Evolutionary conservation across 2,797 vertebrate genomes (phyloP), one percentile per base, ranked within the genome.

Genomic region (Rhadinocentrus ornatus): DNA sequence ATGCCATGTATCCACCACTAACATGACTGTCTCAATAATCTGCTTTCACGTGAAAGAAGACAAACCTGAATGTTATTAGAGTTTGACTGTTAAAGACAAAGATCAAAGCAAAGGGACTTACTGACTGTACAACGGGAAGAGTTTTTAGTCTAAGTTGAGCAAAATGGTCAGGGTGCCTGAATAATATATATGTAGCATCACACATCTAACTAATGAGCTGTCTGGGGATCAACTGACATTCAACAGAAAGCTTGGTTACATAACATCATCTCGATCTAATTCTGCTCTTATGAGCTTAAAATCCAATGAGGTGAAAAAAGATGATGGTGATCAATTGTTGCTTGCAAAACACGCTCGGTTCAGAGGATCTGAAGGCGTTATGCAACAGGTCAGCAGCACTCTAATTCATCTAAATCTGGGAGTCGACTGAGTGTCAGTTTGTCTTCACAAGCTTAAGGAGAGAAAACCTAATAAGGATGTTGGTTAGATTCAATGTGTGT

Each of bases 131-230:
- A 66, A 9, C 54, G 46, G 35, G 39, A 35, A 24, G 16, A 1
- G 32, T 64, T 56, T 73, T 37, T n/a, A 4, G 34, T 5, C 29
- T n/a, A 62, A 24, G 53, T 16, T 16, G 27, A 7, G 15, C 29
- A 7, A 9, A 57, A 77, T 11, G 24, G 24, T 60, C 64, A 39
- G 37, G 65, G 53, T 79, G 75, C 62, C 54, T 74, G 69, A 78
- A 63, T 66, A 74, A 80, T 67, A 74, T 53, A 71, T 54, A 79
- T 81, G 62, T 54, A 56, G 67, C 66, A 58, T 53, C 67, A 76
- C 72, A 66, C 71, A 73, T 79, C 71, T 72, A 58, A 71, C 79
- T 89, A 91, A 92, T 88, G 85, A 88, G 80, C 82, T 84, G 82
- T 81, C 84, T 15, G 46, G 84, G 85, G 86, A 87, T 58, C 8